Percentiles rank a stretch among this genome's conserved stretches.
Evolutionary conservation across 2,888 invertebrate genomes (phyloP).

Genomic region (Andricus curvator): DNA sequence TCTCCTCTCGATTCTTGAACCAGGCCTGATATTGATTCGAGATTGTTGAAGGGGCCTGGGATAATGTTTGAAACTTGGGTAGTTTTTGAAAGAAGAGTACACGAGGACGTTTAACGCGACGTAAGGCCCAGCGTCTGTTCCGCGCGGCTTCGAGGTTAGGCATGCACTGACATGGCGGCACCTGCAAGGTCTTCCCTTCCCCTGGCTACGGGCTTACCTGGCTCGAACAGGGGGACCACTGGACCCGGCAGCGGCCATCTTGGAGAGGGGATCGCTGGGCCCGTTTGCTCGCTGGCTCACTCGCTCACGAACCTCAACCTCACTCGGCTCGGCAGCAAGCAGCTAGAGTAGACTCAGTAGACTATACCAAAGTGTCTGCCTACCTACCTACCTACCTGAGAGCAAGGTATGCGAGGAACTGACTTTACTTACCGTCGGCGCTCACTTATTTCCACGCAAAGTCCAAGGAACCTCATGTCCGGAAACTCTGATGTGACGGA

Average conservation of each 20-base stretch:
- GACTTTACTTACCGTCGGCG: slow-evolving; percentile 63
- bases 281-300: slow-evolving; percentile 47
- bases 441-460: slow-evolving; percentile 56
- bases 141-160: slow-evolving; percentile 76
- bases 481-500: slow-evolving; percentile 13
- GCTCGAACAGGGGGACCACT: slow-evolving; percentile 68
- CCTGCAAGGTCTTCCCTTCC: slow-evolving; percentile 76
- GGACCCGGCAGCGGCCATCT: slow-evolving; percentile 75
- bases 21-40: not conserved
- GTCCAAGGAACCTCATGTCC: slow-evolving; percentile 45
- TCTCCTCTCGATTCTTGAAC: slow-evolving; percentile 29
- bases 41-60: slow-evolving; percentile 44
- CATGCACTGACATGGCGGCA: slow-evolving; percentile 79
- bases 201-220: slow-evolving; percentile 65
- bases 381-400: slow-evolving; percentile 60
- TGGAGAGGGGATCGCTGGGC: slow-evolving; percentile 71
- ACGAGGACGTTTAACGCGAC: slow-evolving; percentile 63
- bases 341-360: slow-evolving; percentile 47
- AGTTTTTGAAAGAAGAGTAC: slow-evolving; percentile 49
- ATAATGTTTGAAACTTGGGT: slow-evolving; percentile 34
- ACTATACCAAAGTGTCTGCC: slow-evolving; percentile 65
- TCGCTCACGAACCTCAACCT: slow-evolving; percentile 59
- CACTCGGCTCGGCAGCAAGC: slow-evolving; percentile 63
- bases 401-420: slow-evolving; percentile 66
- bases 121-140: slow-evolving; percentile 71